Evolutionary conservation across 2,888 invertebrate species (phyloP).

Genomic region (Sphaerophoria taeniata): DNA sequence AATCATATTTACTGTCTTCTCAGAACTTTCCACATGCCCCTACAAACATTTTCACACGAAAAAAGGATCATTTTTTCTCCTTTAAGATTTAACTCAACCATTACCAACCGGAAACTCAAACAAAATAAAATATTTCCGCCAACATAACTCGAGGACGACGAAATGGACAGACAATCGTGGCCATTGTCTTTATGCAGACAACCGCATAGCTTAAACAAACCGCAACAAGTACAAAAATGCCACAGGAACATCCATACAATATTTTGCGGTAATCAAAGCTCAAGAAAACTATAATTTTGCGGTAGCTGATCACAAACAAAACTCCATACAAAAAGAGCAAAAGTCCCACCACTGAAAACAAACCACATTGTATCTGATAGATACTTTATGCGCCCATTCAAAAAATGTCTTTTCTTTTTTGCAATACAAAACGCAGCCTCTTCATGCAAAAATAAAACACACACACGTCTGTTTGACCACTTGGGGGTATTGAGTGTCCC

Average conservation of each 20-base stretch:
- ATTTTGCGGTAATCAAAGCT: constrained; percentile 55
- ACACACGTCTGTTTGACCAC: background rate
- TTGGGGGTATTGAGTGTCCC: constrained; percentile 53
- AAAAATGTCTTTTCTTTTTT: constrained; percentile 23
- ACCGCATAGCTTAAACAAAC: constrained; percentile 17
- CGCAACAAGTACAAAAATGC: background rate
- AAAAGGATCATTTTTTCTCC: constrained; percentile 11
- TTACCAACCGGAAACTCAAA: constrained; percentile 54
- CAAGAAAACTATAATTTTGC: constrained; percentile 48
- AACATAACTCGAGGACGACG: constrained; percentile 15
- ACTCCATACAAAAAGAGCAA: constrained; percentile 42
- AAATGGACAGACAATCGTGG: constrained; percentile 18
- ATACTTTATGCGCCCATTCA: constrained; percentile 71
- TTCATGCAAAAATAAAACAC: constrained; percentile 23
- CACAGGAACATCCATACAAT: background rate
- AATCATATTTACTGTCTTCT: background rate
- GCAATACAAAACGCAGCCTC: constrained; percentile 22
- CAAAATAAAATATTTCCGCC: constrained; percentile 55
- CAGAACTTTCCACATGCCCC: background rate
- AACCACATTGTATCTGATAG: constrained; percentile 51
- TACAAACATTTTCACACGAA: too few species aligned
- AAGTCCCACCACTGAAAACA: constrained; percentile 18
- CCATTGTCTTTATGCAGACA: constrained; percentile 33
- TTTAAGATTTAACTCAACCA: constrained; percentile 17
- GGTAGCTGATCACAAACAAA: constrained; percentile 72